These are phyloP conservation scores for Stegastes partitus DNA, from an alignment of 2,113 vertebrate species.

Conservation along the genomic window DNA sequence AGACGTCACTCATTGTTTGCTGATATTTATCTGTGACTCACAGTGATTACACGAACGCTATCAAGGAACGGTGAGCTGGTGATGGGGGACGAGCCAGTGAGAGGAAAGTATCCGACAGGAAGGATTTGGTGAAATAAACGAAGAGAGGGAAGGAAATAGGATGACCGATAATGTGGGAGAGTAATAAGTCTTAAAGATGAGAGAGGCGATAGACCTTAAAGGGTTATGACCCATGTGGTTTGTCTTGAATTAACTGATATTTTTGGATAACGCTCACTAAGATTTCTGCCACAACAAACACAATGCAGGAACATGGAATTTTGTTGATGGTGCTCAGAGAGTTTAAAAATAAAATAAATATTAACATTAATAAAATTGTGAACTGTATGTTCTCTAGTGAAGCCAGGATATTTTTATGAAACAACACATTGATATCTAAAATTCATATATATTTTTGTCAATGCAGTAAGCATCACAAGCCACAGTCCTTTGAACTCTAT, in stretches of 20 bases:
- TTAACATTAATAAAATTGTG: no score
- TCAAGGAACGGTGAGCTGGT: slow-evolving; percentile 37
- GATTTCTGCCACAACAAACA: slow-evolving; percentile 12
- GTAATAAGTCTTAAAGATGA: slow-evolving; percentile 34
- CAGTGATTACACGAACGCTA: slow-evolving; percentile 60
- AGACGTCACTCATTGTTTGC: slow-evolving; percentile 66
- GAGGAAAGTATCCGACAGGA: slow-evolving; percentile 37
- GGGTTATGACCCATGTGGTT: slow-evolving; percentile 11
- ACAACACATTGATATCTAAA: no score
- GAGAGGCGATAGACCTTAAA: slow-evolving; percentile 23
- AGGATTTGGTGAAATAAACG: slow-evolving; percentile 43
- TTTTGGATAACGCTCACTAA: not conserved
- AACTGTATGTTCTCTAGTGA: not conserved
- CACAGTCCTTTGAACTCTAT: no score
- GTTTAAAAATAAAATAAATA: no score
- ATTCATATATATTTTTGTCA: not conserved
- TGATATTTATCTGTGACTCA: slow-evolving; percentile 65
- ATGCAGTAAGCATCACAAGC: no score
- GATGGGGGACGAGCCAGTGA: slow-evolving; percentile 37
- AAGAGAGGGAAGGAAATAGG: not conserved
- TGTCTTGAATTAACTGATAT: slow-evolving; percentile 31
- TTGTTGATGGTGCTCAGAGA: slow-evolving; percentile 28
- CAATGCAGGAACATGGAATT: slow-evolving; percentile 10
- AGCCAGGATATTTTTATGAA: not conserved
- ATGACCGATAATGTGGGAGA: not conserved